Evolutionary conservation across 2,888 invertebrate genomes (phyloP).

Genomic region (Trissonchulus latispiculum): DNA sequence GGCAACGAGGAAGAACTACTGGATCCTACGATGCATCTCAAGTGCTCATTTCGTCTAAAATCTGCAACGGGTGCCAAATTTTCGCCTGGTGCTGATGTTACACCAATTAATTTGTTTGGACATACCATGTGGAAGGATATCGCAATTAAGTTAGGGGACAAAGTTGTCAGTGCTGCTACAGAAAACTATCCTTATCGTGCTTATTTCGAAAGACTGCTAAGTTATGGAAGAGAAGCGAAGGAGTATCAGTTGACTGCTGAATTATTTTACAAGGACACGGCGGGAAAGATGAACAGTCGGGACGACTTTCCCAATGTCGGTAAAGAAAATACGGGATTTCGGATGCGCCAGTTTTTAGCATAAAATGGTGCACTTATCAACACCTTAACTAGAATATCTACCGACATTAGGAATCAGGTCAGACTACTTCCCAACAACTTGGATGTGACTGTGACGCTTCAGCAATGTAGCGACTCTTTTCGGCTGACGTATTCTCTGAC

Average conservation of each 20-base stretch:
- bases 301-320: too few species aligned
- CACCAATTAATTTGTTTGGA: constrained; percentile 5
- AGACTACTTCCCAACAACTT: not conserved
- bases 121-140: not conserved
- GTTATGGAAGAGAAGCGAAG: not conserved
- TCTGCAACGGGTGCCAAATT: not conserved
- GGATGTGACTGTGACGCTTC: too few species aligned
- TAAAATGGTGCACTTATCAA: not conserved
- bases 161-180: not conserved
- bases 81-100: not conserved
- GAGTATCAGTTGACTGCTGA: too few species aligned
- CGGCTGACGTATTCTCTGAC: too few species aligned
- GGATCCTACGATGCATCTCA: not conserved
- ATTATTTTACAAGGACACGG: too few species aligned
- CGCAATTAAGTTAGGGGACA: too few species aligned
- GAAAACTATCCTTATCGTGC: constrained; percentile 13
- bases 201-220: constrained; percentile 6
- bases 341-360: not conserved
- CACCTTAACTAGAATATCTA: not conserved
- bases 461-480: too few species aligned
- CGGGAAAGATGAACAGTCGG: too few species aligned
- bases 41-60: not conserved
- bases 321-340: too few species aligned
- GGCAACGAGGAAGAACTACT: constrained; percentile 2
- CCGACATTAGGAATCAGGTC: not conserved